These are phyloP conservation scores for Macrobrachium rosenbergii DNA, from an alignment of 1,140 invertebrate genomes.

Conservation along the genomic window DNA sequence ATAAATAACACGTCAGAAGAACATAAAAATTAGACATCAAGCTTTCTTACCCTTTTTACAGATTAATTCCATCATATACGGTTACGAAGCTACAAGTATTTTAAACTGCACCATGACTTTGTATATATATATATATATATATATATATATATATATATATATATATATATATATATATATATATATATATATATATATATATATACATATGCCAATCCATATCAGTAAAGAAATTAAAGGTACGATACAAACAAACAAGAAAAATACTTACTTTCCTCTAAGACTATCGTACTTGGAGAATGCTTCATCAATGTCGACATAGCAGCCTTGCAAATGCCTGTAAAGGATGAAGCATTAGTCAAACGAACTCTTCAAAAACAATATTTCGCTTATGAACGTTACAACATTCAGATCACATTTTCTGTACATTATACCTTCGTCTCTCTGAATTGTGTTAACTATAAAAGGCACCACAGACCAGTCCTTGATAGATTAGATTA, in stretches of 20 bases:
- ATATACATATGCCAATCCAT: not conserved
- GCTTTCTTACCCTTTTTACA: not conserved
- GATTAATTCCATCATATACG: not conserved
- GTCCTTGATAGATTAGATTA: too few relatives aligned
- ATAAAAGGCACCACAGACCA: too few relatives aligned
- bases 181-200: slow-evolving; percentile 23
- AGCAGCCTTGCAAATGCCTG: slow-evolving; percentile 70
- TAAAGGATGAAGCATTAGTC: not conserved
- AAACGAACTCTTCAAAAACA: too few relatives aligned
- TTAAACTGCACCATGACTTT: not conserved
- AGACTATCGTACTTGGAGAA: slow-evolving; percentile 68
- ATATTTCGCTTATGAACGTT: too few relatives aligned
- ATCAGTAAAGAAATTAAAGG: not conserved
- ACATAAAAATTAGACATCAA: too few relatives aligned
- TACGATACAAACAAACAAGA: not conserved
- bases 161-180: slow-evolving; percentile 15
- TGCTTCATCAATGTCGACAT: slow-evolving; percentile 71
- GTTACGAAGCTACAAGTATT: not conserved
- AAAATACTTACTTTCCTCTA: slow-evolving; percentile 41
- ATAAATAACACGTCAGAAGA: too few relatives aligned
- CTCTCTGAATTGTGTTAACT: too few relatives aligned
- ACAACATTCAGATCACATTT: too few relatives aligned
- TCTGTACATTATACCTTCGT: too few relatives aligned
- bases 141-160: slow-evolving; percentile 17
- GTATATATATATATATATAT: slow-evolving; percentile 14